These are phyloP conservation scores for Agriopis aurantiaria DNA, from an alignment of 2,888 invertebrate genomes.

Conservation along the genomic window DNA sequence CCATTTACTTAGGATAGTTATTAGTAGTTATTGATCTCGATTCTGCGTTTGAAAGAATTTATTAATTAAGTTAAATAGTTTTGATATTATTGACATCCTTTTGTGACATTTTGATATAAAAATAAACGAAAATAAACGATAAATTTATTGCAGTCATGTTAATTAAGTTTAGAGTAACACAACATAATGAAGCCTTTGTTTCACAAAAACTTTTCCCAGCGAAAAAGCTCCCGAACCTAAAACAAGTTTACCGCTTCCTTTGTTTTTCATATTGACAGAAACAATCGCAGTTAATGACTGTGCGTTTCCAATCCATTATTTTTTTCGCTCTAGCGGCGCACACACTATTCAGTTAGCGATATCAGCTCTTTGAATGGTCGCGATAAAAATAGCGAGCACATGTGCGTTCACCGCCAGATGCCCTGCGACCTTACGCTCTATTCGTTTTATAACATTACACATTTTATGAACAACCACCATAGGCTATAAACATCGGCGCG, in stretches of 20 bases:
- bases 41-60: too few species aligned
- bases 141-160: too few species aligned
- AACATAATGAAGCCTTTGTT: neutral
- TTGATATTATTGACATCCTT: too few species aligned
- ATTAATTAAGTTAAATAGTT: too few species aligned
- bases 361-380: slow-evolving; percentile 73
- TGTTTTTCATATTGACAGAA: slow-evolving; percentile 40
- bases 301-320: slow-evolving; percentile 49
- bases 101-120: too few species aligned
- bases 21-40: too few species aligned
- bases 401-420: slow-evolving; percentile 78
- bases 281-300: slow-evolving; percentile 48
- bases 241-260: slow-evolving; percentile 34
- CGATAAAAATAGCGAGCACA: slow-evolving; percentile 82
- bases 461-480: slow-evolving; percentile 31
- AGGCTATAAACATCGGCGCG: slow-evolving; percentile 66
- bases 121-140: too few species aligned
- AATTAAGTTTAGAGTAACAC: too few species aligned
- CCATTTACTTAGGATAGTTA: too few species aligned
- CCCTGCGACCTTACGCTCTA: slow-evolving; percentile 80
- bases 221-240: neutral
- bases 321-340: slow-evolving; percentile 56
- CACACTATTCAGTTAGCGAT: slow-evolving; percentile 60
- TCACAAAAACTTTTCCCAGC: neutral
- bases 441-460: slow-evolving; percentile 60